Base-by-base conservation (phyloP, 2,797 vertebrate species). In the Harpagifer antarcticus region DNA sequence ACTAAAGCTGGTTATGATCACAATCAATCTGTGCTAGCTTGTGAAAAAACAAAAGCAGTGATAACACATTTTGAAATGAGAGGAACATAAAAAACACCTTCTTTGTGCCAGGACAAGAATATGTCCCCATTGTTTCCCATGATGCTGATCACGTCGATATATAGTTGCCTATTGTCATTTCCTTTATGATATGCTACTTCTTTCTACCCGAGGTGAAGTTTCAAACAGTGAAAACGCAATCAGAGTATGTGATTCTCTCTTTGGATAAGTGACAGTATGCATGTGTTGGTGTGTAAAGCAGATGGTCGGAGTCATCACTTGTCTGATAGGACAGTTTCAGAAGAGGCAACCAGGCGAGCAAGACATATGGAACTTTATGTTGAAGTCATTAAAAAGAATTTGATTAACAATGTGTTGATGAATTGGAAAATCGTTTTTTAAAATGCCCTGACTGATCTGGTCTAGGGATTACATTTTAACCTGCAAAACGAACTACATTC, bases 21-120 rank as follows among this genome's bases (percentile, higher is more conserved):
- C 62, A 55, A 63, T 84, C 77, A 75, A 42, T 76, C 74, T 20
- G 56, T 72, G 76, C 70, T 19, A 17, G 76, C 83, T 54, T 5
- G 27, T 67, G 67, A 83, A 71, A 42, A 56, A 63, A 59, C 49
- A 66, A 68, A 62, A 63, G 69, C n/a, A 47, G 74, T 3, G 60
- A 75, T 72, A 71, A 65, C 47, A 17, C 47, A 31, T 60, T 72
- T 78, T 47, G 9, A 66, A 81, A 81, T 55, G 31, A 63, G 50
- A 14, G n/a, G 45, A 78, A 66, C 55, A 60, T 49, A 27, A 50
- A 62, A 40, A 65, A 65, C 44, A 42, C 1, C 53, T 61, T 70
- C 55, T n/a, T 31, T 13, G 59, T 47, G 58, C 61, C 27, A 47
- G 66, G 56, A 72, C 40, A 74, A 49, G 20, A 59, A 63, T 31